Percentiles rank a stretch among this genome's conserved stretches.
Evolutionary conservation across 2,113 vertebrate genomes (phyloP).

Genomic region (Sorex araneus): DNA sequence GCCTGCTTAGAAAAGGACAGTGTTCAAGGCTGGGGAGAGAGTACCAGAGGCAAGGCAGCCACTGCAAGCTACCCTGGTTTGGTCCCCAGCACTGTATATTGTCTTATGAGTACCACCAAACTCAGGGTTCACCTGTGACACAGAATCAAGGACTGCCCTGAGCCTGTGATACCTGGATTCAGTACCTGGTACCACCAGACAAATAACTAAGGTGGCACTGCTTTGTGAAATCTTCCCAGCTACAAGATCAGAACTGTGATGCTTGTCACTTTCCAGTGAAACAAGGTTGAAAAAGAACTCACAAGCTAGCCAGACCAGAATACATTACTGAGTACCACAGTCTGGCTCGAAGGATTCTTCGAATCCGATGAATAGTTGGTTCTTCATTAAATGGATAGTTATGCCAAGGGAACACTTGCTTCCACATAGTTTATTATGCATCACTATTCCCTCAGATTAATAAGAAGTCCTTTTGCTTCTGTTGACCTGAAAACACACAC

Average conservation of each 20-base stretch:
- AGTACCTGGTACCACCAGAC: neutral
- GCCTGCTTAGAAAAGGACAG: too few relatives aligned
- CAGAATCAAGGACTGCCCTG: too few relatives aligned
- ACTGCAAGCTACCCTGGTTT: too few relatives aligned
- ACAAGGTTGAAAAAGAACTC: neutral
- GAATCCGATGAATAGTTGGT: constrained; percentile 52
- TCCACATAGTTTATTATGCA: constrained; percentile 21
- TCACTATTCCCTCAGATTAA: constrained; percentile 50
- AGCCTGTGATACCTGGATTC: too few relatives aligned
- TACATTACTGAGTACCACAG: neutral
- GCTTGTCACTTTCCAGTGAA: constrained; percentile 42
- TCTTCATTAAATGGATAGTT: constrained; percentile 57
- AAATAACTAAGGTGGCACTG: neutral
- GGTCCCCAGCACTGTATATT: too few relatives aligned
- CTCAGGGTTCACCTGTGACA: too few relatives aligned
- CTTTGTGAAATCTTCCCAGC: constrained; percentile 22
- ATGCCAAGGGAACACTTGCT: constrained; percentile 37
- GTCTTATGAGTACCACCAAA: too few relatives aligned
- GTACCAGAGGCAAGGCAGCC: too few relatives aligned
- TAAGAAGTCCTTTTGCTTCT: constrained; percentile 34
- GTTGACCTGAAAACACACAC: neutral
- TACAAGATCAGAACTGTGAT: constrained; percentile 50
- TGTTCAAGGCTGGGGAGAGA: too few relatives aligned
- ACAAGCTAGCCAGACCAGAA: neutral
- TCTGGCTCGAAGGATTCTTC: neutral